These are phyloP conservation scores for Melipona bicolor DNA, from an alignment of 2,888 invertebrate genomes.

Conservation along the genomic window DNA sequence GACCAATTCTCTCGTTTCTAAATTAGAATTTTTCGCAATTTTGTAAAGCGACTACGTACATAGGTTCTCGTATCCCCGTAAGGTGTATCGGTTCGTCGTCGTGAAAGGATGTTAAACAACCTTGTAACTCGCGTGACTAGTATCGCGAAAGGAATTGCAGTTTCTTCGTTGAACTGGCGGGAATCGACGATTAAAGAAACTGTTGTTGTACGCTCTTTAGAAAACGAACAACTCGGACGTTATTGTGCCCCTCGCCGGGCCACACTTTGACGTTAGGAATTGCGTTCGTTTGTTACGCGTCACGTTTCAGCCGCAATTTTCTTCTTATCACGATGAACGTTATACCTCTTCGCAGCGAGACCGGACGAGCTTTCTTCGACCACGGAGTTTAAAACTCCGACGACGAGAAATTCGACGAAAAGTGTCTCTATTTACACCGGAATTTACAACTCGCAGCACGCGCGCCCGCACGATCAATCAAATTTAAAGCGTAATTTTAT, in stretches of 20 bases:
- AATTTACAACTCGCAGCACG: background rate
- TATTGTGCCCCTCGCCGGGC: background rate
- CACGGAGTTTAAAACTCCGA: background rate
- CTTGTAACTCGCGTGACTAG: background rate
- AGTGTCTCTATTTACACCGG: background rate
- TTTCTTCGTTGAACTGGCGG: background rate
- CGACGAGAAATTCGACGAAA: background rate
- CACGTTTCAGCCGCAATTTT: constrained; percentile 38
- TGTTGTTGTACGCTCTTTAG: constrained; percentile 3
- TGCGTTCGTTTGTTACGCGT: constrained; percentile 49
- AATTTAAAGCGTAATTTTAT: background rate
- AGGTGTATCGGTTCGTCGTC: background rate
- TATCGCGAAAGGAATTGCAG: constrained; percentile 10
- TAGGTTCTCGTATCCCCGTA: no score
- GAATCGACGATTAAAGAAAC: constrained; percentile 1
- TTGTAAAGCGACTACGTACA: no score
- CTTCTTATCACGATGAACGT: constrained; percentile 23
- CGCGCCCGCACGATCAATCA: background rate
- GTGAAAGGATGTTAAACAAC: constrained; percentile 4
- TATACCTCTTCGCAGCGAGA: background rate
- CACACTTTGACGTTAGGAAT: constrained; percentile 21
- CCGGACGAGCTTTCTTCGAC: background rate
- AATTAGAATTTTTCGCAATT: no score
- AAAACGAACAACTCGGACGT: constrained; percentile 3
- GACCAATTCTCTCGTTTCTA: no score